A percentile compares a stretch with the other conserved stretches of the same genome.
Conservation (phyloP, 2,888 invertebrate species). For the Drosophila neotestacea region DNA sequence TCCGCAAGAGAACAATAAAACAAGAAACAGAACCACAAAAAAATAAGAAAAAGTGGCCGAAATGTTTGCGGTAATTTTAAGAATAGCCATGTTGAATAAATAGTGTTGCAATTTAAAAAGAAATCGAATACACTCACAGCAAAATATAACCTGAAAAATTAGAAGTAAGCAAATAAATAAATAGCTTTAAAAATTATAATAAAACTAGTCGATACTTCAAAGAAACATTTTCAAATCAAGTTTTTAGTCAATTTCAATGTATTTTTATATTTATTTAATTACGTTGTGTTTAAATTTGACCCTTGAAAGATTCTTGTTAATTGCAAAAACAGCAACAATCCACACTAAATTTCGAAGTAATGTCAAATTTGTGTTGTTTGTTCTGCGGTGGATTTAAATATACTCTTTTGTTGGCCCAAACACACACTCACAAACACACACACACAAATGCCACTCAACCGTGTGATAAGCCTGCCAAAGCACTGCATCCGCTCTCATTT, state of each 20-base stretch:
- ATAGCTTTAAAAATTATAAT: background rate
- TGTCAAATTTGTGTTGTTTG: slow-evolving; percentile 14
- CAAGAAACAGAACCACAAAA: slow-evolving; percentile 34
- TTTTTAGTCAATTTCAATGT: background rate
- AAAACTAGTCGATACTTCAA: slow-evolving; percentile 21
- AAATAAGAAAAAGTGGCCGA: slow-evolving; percentile 33
- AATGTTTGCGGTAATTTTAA: slow-evolving; percentile 63
- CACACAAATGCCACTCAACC: slow-evolving; percentile 22
- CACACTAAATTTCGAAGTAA: slow-evolving; percentile 1
- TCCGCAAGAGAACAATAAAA: slow-evolving; percentile 74
- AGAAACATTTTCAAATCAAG: slow-evolving; percentile 8
- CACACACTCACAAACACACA: background rate
- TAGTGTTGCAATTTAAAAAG: slow-evolving; percentile 31
- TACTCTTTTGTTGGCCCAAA: background rate
- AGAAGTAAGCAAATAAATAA: slow-evolving; percentile 17
- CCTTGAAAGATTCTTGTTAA: background rate
- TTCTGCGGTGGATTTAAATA: slow-evolving; percentile 22
- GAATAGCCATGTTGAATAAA: slow-evolving; percentile 31
- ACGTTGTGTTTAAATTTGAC: background rate
- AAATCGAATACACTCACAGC: slow-evolving; percentile 17
- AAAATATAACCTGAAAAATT: slow-evolving; percentile 8
- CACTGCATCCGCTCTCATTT: slow-evolving; percentile 36
- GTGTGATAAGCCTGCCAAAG: slow-evolving; percentile 43
- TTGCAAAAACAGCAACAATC: background rate
- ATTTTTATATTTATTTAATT: background rate